Percentiles rank a stretch among this genome's conserved stretches.
Evolutionary conservation across 2,888 invertebrate genomes (phyloP).

Genomic region (Hypselothyrea guttata): DNA sequence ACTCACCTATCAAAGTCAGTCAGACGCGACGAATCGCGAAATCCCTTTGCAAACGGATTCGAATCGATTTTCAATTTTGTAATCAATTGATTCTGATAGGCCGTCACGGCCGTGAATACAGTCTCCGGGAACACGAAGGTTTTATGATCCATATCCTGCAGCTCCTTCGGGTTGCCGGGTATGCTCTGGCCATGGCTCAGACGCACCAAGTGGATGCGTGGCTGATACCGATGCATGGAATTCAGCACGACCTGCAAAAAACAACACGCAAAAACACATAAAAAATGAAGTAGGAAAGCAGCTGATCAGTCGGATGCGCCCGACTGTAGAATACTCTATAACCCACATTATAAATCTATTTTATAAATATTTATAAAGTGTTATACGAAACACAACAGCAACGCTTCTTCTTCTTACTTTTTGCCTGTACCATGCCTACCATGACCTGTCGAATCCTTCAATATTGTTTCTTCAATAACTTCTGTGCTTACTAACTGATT

Average conservation of each 20-base stretch:
- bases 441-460: too few relatives aligned
- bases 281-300: not conserved
- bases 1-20: conserved; percentile 94
- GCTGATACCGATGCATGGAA: conserved; percentile 99
- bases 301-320: too few relatives aligned
- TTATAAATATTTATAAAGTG: too few relatives aligned
- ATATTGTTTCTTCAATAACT: too few relatives aligned
- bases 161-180: conserved; percentile 88
- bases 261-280: not conserved
- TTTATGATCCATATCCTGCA: conserved; percentile 96
- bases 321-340: too few relatives aligned
- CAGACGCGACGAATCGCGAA: conserved; percentile 97
- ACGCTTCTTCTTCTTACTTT: too few relatives aligned
- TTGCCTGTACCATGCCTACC: too few relatives aligned
- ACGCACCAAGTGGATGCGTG: conserved; percentile 97
- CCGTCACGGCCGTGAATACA: conserved; percentile 99
- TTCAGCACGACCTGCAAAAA: conserved; percentile 95
- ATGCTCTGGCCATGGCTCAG: conserved; percentile 91
- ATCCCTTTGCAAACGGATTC: conserved; percentile 99
- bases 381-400: too few relatives aligned
- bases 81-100: conserved; percentile 99
- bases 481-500: too few relatives aligned
- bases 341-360: too few relatives aligned
- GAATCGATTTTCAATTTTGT: conserved; percentile 99
- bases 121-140: conserved; percentile 99